phyloP scores from a whole-genome alignment of 2,113 vertebrate genomes.

The Aptenodytes patagonicus region DNA sequence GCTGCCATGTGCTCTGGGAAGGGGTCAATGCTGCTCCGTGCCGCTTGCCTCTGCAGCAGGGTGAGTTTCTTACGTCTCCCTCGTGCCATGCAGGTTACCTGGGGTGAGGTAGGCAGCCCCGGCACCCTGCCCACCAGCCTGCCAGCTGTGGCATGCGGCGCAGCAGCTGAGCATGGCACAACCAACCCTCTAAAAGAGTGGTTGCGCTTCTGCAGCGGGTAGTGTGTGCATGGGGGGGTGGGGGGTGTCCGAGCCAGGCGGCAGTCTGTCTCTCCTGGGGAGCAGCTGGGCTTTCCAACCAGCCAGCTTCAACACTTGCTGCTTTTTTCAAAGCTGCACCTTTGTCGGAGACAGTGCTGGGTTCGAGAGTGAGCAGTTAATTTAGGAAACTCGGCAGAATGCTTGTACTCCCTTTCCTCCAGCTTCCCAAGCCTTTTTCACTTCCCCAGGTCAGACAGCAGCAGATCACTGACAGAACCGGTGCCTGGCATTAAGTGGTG shows the following conservation, averaged over 20 bases:
- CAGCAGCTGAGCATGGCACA: background rate
- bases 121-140: background rate
- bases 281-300: background rate
- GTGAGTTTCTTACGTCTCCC: fast-evolving
- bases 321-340: background rate
- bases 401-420: background rate
- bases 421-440: background rate
- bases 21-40: fast-evolving
- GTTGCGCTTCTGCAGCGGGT: background rate
- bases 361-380: background rate
- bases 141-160: background rate
- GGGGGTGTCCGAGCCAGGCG: background rate
- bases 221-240: background rate
- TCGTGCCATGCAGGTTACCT: fast-evolving
- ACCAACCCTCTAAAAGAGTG: background rate
- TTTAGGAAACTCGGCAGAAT: background rate
- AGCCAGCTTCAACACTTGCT: background rate
- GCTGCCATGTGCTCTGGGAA: background rate
- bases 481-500: background rate
- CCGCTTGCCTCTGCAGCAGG: fast-evolving
- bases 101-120: background rate
- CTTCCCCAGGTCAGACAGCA: background rate
- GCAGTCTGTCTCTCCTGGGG: background rate
- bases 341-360: background rate
- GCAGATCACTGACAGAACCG: background rate